A percentile compares a stretch with the other conserved stretches of the same genome.
These are phyloP conservation scores for Odontamblyopus lacepedii DNA, from an alignment of 2,797 vertebrate species.

Conservation along the genomic window DNA sequence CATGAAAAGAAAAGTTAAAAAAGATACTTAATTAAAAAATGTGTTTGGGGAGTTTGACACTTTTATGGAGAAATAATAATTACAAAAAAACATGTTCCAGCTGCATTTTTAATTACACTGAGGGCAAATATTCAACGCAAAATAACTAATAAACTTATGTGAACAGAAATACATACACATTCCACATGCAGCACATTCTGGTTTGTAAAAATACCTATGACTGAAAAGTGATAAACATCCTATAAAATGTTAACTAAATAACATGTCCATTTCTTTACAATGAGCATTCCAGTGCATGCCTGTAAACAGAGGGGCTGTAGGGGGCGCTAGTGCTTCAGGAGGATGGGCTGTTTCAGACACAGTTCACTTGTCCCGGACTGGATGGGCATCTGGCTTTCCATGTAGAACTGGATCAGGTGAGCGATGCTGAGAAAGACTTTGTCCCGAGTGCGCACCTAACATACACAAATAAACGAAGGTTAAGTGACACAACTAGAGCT, in stretches of 20 bases:
- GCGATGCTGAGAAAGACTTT: constrained; percentile 86
- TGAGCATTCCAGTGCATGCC: neutral
- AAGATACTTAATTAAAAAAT: neutral
- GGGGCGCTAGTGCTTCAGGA: constrained; percentile 49
- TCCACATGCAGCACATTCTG: neutral
- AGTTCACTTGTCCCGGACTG: constrained; percentile 89
- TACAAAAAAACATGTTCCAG: neutral
- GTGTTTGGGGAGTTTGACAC: neutral
- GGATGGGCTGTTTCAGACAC: constrained; percentile 86
- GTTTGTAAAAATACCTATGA: neutral
- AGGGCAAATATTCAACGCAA: neutral
- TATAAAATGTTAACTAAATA: neutral
- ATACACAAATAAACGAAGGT: constrained; percentile 17
- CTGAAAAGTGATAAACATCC: neutral
- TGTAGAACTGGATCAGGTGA: constrained; percentile 90
- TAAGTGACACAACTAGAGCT: too few relatives aligned
- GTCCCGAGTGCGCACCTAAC: constrained; percentile 90
- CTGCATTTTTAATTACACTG: constrained; percentile 3
- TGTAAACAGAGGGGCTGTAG: neutral
- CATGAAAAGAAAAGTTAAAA: too few relatives aligned
- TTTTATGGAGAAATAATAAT: neutral
- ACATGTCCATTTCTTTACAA: neutral
- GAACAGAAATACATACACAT: neutral
- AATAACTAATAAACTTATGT: neutral
- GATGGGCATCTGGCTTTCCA: constrained; percentile 90